Percentiles rank a stretch among this genome's conserved stretches.
These are phyloP conservation scores for Pristionchus arcanus DNA, from an alignment of 2,888 invertebrate species.

Conservation along the genomic window DNA sequence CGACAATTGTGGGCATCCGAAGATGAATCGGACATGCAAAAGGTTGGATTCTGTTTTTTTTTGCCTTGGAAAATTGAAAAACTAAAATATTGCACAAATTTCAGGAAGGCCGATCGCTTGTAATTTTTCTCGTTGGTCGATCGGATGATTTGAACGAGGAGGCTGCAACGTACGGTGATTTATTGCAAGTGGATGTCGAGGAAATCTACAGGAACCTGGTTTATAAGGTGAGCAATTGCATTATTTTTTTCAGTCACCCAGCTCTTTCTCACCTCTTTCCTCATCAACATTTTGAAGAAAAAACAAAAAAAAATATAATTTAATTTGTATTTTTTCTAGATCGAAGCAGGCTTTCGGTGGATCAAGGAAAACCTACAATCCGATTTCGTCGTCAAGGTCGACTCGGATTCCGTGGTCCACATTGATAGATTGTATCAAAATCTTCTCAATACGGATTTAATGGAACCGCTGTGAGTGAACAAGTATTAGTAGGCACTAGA, in stretches of 20 bases:
- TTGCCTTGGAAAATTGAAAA: too few species aligned
- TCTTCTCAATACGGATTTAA: too few species aligned
- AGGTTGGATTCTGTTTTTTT: background rate
- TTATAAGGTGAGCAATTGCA: conserved; percentile 26
- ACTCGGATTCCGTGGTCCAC: conserved; percentile 28
- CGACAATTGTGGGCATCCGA: background rate
- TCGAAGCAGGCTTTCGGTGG: background rate
- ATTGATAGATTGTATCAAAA: too few species aligned
- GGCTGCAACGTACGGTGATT: background rate
- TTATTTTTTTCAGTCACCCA: too few species aligned
- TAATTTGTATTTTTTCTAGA: too few species aligned
- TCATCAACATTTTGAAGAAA: too few species aligned
- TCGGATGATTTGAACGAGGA: background rate
- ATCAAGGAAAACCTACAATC: background rate
- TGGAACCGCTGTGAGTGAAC: too few species aligned
- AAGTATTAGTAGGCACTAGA: too few species aligned
- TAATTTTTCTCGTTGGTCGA: background rate
- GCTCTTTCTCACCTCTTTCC: too few species aligned
- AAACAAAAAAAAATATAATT: background rate
- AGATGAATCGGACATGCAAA: background rate
- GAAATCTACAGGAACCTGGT: conserved; percentile 19
- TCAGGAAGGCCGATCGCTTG: background rate
- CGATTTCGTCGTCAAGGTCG: background rate
- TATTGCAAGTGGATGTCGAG: background rate
- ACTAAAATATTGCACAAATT: too few species aligned